Evolutionary conservation across 2,113 vertebrate species (phyloP), one percentile per base, ranked within the genome.

Genomic region (Verasper variegatus): DNA sequence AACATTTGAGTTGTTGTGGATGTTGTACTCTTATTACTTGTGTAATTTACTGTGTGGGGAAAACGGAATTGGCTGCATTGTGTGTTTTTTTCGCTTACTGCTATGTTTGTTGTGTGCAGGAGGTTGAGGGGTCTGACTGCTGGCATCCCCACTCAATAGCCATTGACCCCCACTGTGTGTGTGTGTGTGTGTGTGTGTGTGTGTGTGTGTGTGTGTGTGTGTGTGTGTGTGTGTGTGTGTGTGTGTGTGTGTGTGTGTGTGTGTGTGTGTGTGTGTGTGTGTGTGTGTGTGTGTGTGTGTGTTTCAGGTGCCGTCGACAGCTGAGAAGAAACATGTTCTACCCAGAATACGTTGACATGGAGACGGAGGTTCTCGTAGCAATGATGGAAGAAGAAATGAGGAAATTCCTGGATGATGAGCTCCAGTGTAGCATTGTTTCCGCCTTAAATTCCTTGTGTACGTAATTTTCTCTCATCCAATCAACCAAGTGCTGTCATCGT

Each of bases 301-400:
- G 51, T 55, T 45, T 42, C 21, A 94, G 94, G 78, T 89, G 86
- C 56, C 88, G 82, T 0, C 54, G 71, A 5, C 84, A 90, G 82
- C 82, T 94, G 1, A 87, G 82, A 26, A 93, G 84, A 64, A 87
- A 62, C 42, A 71, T 94, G 83, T 95, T 88, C 76, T 87, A 90
- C 83, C 88, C 92, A 0, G 90, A 93, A 3, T 86, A 86, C 20
- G 78, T 87, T 0, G 78, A 87, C 35, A 87, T 92, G 77, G 91
- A 95, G 62, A 86, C 68, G 0, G 91, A 92, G 18, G 69, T 74
- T 0, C 78, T 94, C 0, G 84, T 70, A 0, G 66, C 80, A 10
- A 74, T 56, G 55, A 90, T 95, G 89, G 92, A 94, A n/a, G 83
- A 79, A 13, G 91, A 94, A 64, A 83, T 93, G 88, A 80, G 40